phyloP scores from a whole-genome alignment of 2,797 vertebrate genomes.

The Lithobates sylvaticus region DNA sequence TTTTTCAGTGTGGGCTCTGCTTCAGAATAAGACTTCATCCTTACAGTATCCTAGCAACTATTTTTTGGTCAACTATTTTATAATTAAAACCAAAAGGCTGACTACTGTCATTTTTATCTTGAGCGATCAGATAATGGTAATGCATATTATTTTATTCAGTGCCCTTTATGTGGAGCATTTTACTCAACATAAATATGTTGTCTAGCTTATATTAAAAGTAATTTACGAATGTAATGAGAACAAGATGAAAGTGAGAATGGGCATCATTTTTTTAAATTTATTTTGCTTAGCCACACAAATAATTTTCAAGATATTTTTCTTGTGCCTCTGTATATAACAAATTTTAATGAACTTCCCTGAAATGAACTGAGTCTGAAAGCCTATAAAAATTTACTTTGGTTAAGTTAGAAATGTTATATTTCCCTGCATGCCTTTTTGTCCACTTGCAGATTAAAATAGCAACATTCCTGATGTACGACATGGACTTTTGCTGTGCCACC shows the following conservation, averaged over 20 bases:
- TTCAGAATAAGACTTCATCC: conserved; percentile 34
- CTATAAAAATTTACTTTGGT: conserved; percentile 53
- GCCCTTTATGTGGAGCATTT: not conserved
- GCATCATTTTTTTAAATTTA: not conserved
- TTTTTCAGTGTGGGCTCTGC: fast-evolving
- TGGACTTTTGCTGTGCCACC: not conserved
- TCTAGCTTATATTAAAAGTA: conserved; percentile 13
- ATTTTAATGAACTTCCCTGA: conserved; percentile 28
- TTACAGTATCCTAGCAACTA: conserved; percentile 68
- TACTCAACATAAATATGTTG: not conserved
- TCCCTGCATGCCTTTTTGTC: conserved; percentile 19
- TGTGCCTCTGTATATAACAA: conserved; percentile 4
- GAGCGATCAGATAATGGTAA: conserved; percentile 27
- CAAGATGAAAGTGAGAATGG: not conserved
- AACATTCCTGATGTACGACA: not conserved
- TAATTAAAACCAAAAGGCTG: conserved; percentile 35
- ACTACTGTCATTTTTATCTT: conserved; percentile 5
- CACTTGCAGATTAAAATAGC: conserved; percentile 8
- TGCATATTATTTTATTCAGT: not conserved
- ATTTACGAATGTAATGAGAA: conserved; percentile 16
- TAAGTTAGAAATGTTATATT: conserved; percentile 46
- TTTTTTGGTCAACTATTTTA: conserved; percentile 64
- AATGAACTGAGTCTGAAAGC: conserved; percentile 26
- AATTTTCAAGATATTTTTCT: conserved; percentile 29
- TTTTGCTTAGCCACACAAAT: conserved; percentile 33